phyloP scores from a whole-genome alignment of 2,113 vertebrate species.

The Ctenomys sociabilis region DNA sequence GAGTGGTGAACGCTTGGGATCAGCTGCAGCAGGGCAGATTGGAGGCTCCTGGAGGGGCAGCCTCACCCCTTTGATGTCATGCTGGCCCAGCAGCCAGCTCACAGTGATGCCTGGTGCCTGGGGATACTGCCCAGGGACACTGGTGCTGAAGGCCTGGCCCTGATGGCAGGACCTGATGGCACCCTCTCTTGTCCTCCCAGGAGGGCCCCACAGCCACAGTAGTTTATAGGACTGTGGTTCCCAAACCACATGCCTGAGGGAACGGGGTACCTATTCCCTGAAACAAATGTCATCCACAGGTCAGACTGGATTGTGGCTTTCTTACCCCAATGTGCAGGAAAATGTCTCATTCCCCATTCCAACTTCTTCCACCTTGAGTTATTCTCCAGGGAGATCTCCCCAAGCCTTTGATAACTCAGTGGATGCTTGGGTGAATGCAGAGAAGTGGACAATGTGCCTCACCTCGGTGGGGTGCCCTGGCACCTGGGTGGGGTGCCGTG shows the following conservation, averaged over 20 bases:
- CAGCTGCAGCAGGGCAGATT: not conserved
- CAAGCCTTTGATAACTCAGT: not conserved
- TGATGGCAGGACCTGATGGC: not conserved
- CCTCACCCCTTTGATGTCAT: not conserved
- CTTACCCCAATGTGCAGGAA: not conserved
- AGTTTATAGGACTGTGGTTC: not conserved
- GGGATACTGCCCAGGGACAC: not conserved
- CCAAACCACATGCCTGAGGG: accelerated
- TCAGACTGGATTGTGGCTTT: not conserved
- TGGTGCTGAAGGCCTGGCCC: not conserved
- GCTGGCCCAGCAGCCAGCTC: not conserved
- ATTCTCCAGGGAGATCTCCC: not conserved
- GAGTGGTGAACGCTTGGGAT: not conserved
- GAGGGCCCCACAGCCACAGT: not conserved
- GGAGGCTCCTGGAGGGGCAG: not conserved
- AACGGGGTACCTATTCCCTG: accelerated
- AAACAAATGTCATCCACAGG: not conserved
- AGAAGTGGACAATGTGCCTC: not conserved
- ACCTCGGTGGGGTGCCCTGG: not conserved
- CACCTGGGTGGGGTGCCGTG: too few species aligned
- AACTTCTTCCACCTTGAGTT: not conserved
- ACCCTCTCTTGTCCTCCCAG: not conserved
- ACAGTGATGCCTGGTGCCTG: not conserved
- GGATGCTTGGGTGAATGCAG: not conserved
- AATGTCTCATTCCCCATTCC: not conserved